Base-by-base conservation (phyloP, 1,140 invertebrate species). In the Neotoxoptera formosana region DNA sequence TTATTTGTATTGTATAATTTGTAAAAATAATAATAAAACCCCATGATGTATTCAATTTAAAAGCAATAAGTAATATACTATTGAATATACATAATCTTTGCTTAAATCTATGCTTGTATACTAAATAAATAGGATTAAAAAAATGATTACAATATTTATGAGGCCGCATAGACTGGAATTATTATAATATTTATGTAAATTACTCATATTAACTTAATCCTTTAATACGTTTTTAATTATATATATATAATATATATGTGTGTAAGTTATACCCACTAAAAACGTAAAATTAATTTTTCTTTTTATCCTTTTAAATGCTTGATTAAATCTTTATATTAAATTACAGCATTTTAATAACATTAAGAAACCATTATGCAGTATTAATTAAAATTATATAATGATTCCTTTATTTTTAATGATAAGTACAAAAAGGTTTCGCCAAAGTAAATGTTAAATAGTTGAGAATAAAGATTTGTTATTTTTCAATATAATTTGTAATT, bases 221-320 rank as follows among this genome's bases (percentile, higher is more conserved):
- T 89, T 88, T 51, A 87, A 89, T 89, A 51, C 17, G 21, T 53
- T 36, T 89, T 89, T 88, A 88, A 88, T 34, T 88, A 51, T 34
- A 23, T 51, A 76, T 76, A 36, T 34, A 6, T 81, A 17, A 34
- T 20, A n/a, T 25, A 48, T 48, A 48, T 48, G 11, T n/a, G n/a
- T n/a, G n/a, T n/a, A n/a, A n/a, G n/a, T 48, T 20, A 41, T 41
- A 41, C 41, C 4, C 4, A n/a, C 25, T 87, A 47, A 87, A 47
- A n/a, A 47, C 20, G 2, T 48, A 21, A 87, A 87, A 17, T 47
- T 7, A 0, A 88, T 88, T 51, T 34, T 20, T 30, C 4, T 86
- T 34, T 34, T 88, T 88, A 34, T 88, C 47, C 0, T 88, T 48
- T 34, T 88, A 34, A 88, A 86, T 23, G 36, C 9, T 86, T 86